Base-by-base conservation (phyloP, 2,113 vertebrate species). In the Forbesichthys papilliferus region DNA sequence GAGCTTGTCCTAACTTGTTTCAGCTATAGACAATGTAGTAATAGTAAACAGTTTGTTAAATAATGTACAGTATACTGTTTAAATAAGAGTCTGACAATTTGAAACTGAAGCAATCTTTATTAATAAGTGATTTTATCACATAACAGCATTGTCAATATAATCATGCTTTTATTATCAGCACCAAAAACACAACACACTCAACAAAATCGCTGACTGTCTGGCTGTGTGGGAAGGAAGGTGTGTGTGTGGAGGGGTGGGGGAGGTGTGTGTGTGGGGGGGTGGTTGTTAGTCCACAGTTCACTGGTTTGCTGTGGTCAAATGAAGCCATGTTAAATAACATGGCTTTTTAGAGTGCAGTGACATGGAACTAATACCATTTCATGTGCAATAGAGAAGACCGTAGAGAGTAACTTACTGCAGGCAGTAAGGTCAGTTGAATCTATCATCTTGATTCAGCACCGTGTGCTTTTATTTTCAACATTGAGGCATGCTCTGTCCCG, bases 291-390 rank as follows among this genome's bases (percentile, higher is more conserved):
- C 49, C 27, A 58, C 6, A 11, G 47, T 16, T 54, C 18, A 64
- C 49, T 64, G 8, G 13, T 16, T 7, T n/a, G 13, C 7, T n/a
- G 48, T 12, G 11, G 18, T 66, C 58, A 47, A 12, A 46, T 1
- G 49, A 3, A 60, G 62, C 20, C 34, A n/a, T 61, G 51, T 34
- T 55, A 48, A 62, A 71, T 47, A 71, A 54, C 64, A 57, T 3
- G 36, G 7, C 9, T 1, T 20, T 64, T 16, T 6, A 16, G 12
- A 33, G 55, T 16, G 34, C 12, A 9, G 48, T 69, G 58, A 48
- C 47, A 58, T 53, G 64, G 56, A 77, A 75, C 59, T 1, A n/a
- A 36, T 3, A 36, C 13, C 11, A 18, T 63, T 69, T 57, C 9
- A 58, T n/a, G 11, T 47, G 61, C 47, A 18, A 64, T 8, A 58